Base-by-base conservation (phyloP, 2,113 vertebrate species). In the Blennius ocellaris region DNA sequence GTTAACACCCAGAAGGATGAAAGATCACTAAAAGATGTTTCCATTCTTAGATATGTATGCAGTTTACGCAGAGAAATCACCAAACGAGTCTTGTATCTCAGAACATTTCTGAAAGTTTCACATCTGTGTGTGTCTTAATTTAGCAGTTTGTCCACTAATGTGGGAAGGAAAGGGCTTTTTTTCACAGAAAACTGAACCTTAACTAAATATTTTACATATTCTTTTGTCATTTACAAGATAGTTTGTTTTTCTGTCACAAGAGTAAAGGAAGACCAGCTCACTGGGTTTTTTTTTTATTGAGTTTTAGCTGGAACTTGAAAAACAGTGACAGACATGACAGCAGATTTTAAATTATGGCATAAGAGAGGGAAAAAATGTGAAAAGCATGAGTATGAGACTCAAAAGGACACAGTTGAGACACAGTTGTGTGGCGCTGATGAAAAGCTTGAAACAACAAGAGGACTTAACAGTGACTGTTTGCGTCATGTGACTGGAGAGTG, bases 401-500 rank as follows among this genome's bases (percentile, higher is more conserved):
- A 7, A 40, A 6, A 5, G 6, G 49, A 10, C 49, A n/a, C 11
- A 15, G 11, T 15, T 8, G 15, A 3, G 49, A 10, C 49, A n/a
- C 11, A 15, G 11, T 15, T 8, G 15, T 50, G n/a, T n/a, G 6
- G 36, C 9, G 45, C 21, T 30, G 21, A 30, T 30, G 21, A 30
- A 10, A 8, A 3, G 39, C 16, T 30, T 30, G 21, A 30, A 30
- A 66, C 45, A 30, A 5, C 68, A 50, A 54, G 5, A 6, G 11
- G 16, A 3, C 36, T n/a, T 38, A 73, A 15, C 48, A 40, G 37
- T 58, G 48, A 57, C 51, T 58, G 57, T 7, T 8, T 53, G 43
- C 43, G 56, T 76, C 41, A 70, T 53, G 15, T 63, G 74, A 83
- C 48, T 67, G 45, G 14, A 70, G 72, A 74, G 43, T 17, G 66